These are phyloP conservation scores for Drosophila vallismaia DNA, from an alignment of 2,888 invertebrate species.

Conservation along the genomic window DNA sequence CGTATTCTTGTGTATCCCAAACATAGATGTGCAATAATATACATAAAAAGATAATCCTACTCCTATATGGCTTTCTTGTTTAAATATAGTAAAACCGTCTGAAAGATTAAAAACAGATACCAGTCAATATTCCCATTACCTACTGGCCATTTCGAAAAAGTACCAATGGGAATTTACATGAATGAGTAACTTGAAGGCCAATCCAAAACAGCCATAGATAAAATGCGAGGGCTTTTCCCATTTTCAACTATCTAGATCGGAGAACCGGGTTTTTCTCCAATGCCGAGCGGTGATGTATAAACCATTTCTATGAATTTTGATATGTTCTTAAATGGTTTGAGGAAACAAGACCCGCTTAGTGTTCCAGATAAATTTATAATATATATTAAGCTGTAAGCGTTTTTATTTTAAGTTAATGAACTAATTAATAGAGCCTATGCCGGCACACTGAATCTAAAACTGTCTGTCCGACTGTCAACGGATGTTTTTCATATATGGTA, in stretches of 20 bases:
- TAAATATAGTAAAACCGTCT: no score
- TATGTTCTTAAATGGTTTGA: not conserved
- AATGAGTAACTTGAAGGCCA: conserved; percentile 92
- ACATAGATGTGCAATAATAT: no score
- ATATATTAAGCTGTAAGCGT: conserved; percentile 1
- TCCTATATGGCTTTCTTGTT: no score
- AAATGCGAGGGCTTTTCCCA: conserved; percentile 91
- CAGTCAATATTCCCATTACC: conserved; percentile 51
- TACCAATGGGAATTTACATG: conserved; percentile 87
- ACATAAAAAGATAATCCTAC: no score
- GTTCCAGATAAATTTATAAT: conserved; percentile 6
- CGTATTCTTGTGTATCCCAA: not conserved
- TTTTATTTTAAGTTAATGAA: conserved; percentile 58
- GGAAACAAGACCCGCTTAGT: conserved; percentile 1
- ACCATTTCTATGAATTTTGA: conserved; percentile 51
- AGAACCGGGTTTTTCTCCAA: conserved; percentile 78
- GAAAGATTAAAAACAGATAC: not conserved
- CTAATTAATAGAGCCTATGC: conserved; percentile 74
- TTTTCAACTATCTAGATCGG: conserved; percentile 85
- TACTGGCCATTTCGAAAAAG: conserved; percentile 72
- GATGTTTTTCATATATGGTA: not conserved
- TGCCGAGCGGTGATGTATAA: conserved; percentile 80
- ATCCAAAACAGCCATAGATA: conserved; percentile 90
- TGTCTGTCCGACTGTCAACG: conserved; percentile 8
- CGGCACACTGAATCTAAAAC: conserved; percentile 62